These are phyloP conservation scores for Sisyra nigra DNA, from an alignment of 2,888 invertebrate genomes.

Conservation along the genomic window DNA sequence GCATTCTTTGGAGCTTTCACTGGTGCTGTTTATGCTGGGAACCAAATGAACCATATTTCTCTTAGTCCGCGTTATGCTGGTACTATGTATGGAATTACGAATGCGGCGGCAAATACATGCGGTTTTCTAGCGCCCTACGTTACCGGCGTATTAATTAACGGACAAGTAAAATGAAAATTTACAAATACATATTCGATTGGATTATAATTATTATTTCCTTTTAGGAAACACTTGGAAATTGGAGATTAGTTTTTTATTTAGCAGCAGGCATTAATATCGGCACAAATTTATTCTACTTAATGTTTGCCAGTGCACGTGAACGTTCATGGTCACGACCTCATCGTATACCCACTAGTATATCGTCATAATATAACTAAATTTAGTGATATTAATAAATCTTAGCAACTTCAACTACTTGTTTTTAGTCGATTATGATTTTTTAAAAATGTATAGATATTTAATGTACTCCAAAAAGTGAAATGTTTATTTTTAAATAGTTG, in stretches of 20 bases:
- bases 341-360: too few species aligned
- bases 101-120: slow-evolving; percentile 66
- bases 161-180: too few species aligned
- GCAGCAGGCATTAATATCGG: slow-evolving; percentile 61
- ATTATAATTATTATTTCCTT: background rate
- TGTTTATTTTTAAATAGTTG: too few species aligned
- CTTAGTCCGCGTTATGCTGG: slow-evolving; percentile 69
- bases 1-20: slow-evolving; percentile 56
- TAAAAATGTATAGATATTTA: too few species aligned
- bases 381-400: too few species aligned
- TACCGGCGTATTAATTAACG: slow-evolving; percentile 54
- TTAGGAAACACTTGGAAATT: slow-evolving; percentile 55
- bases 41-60: slow-evolving; percentile 74
- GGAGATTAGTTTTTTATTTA: slow-evolving; percentile 65
- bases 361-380: too few species aligned
- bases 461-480: too few species aligned
- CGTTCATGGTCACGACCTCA: slow-evolving; percentile 41
- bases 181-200: too few species aligned
- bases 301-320: slow-evolving; percentile 65
- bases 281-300: slow-evolving; percentile 58
- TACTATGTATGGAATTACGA: slow-evolving; percentile 72
- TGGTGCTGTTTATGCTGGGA: slow-evolving; percentile 63
- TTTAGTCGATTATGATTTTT: too few species aligned
- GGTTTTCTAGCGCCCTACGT: slow-evolving; percentile 71
- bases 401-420: too few species aligned